A percentile compares a stretch with the other conserved stretches of the same genome.
Conservation (phyloP, 2,797 vertebrate genomes). For the Alauda arvensis region DNA sequence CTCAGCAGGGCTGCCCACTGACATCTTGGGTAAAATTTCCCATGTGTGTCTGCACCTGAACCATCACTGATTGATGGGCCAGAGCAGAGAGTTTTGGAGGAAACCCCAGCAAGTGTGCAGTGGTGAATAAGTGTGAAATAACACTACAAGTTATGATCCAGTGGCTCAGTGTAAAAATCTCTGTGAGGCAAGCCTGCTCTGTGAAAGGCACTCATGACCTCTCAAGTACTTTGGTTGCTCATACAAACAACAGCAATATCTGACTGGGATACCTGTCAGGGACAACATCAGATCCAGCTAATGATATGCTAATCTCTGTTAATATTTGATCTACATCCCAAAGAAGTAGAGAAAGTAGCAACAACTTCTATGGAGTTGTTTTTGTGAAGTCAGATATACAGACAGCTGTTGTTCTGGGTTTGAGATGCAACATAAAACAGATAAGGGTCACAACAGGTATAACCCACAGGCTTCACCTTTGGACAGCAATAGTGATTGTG, state of each 20-base stretch:
- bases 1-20: not conserved
- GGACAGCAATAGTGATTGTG: not conserved
- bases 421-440: not conserved
- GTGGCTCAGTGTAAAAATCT: not conserved
- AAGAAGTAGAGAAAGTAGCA: not conserved
- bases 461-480: not conserved
- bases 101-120: not conserved
- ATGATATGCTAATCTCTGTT: not conserved
- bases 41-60: not conserved
- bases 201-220: not conserved
- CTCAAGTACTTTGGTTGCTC: not conserved
- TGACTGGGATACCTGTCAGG: not conserved
- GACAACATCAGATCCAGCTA: not conserved
- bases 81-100: not conserved
- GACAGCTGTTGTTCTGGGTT: not conserved
- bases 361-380: not conserved
- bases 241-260: not conserved
- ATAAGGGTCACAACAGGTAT: not conserved
- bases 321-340: not conserved
- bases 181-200: not conserved
- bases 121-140: not conserved
- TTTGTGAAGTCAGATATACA: not conserved
- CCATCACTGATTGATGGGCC: not conserved
- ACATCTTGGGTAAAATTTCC: not conserved
- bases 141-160: not conserved